Evolutionary conservation across 1,140 invertebrate genomes (phyloP), one percentile per base, ranked within the genome.

Genomic region (Pogonus chalceus): DNA sequence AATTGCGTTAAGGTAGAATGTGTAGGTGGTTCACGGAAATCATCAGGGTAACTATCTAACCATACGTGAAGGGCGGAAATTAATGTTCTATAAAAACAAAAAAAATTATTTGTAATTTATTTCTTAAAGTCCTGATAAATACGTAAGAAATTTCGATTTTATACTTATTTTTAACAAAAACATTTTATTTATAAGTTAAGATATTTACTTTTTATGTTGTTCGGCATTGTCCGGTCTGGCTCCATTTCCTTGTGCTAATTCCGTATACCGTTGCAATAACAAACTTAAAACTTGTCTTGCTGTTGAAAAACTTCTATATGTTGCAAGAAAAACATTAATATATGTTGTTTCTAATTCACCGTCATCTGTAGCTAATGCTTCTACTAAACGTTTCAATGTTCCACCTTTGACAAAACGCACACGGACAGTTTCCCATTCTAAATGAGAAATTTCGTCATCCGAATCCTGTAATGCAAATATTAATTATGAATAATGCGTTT

Each of bases 371-470:
- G 90, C 86, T 57, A 97, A 72, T 57, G 90, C 88, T 71, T 96
- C 94, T 18, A 98, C 90, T 52, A 99, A 75, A 62, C 87, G 84
- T 59, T 92, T 86, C 52, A 98, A 78, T 0, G 93, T 96, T n/a
- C 93, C 96, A 1, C 92, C 93, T 75, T 97, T 97, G 35, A 99
- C 82, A 58, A 96, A 90, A 43, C 92, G 81, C 18, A 97, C 90
- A 55, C 94, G 82, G 54, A 98, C 91, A n/a, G 95, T 98, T 77
- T 98, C 95, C 96, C 96, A 99, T 82, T 98, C 95, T 64, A 99
- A 72, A 73, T 96, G 92, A 21, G 92, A 94, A 58, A 94, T 92
- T 72, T 90, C 88, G 72, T 90, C 88, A 62, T 90, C 86, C 1
- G 85, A 88, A 63, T 90, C 87, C 83, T 87, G 68, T 57, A 64